Conservation (phyloP, 2,797 vertebrate species). For the Trematomus bernacchii region DNA sequence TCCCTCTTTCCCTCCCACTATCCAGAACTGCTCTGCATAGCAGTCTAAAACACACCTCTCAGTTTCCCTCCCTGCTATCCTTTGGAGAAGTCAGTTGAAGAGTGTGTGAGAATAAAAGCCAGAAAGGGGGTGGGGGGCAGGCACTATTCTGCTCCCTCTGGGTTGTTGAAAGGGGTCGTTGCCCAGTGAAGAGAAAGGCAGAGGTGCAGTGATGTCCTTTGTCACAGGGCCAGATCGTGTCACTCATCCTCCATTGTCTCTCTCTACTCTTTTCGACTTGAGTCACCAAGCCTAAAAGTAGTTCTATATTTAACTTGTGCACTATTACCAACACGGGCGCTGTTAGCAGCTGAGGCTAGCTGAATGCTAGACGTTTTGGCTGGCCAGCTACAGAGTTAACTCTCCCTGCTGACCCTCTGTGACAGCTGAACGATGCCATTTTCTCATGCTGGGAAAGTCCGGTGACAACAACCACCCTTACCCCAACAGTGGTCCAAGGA, state of each 20-base stretch:
- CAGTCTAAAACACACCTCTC: slow-evolving; percentile 70
- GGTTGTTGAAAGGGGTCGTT: slow-evolving; percentile 83
- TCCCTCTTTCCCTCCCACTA: slow-evolving; percentile 67
- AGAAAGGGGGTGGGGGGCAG: slow-evolving; percentile 41
- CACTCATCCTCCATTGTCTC: slow-evolving; percentile 78
- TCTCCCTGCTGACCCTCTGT: slow-evolving; percentile 79
- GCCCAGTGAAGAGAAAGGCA: slow-evolving; percentile 63
- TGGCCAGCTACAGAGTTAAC: slow-evolving; percentile 71
- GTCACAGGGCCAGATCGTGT: slow-evolving; percentile 82
- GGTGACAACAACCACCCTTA: slow-evolving; percentile 71
- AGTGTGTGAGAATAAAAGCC: slow-evolving; percentile 55
- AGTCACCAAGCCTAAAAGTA: slow-evolving; percentile 80
- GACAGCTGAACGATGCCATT: slow-evolving; percentile 93
- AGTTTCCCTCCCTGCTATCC: slow-evolving; percentile 58
- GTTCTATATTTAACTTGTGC: slow-evolving; percentile 96
- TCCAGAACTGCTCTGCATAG: slow-evolving; percentile 57
- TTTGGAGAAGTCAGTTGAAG: slow-evolving; percentile 58
- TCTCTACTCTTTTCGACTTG: slow-evolving; percentile 70
- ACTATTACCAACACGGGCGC: slow-evolving; percentile 83
- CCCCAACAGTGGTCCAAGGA: slow-evolving; percentile 58
- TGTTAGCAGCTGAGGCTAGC: slow-evolving; percentile 92
- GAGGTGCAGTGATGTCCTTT: slow-evolving; percentile 79
- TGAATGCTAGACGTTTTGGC: slow-evolving; percentile 76
- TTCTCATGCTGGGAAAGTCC: slow-evolving; percentile 78
- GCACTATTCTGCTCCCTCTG: slow-evolving; percentile 76